These are phyloP conservation scores for Ctenochaetus hawaiiensis DNA, from an alignment of 2,797 vertebrate species.

Conservation along the genomic window DNA sequence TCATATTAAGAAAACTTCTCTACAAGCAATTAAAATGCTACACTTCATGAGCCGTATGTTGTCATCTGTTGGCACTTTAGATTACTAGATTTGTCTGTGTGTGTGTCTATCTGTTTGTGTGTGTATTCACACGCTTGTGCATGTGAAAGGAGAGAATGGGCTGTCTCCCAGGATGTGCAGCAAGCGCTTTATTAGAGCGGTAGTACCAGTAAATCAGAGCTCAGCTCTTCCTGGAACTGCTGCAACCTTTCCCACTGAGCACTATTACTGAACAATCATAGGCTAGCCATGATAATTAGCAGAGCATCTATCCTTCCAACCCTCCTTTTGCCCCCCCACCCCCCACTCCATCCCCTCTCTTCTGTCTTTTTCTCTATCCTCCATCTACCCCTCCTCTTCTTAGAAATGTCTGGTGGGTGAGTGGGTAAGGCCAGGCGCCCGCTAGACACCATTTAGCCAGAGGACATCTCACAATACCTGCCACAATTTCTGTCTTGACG, in stretches of 20 bases:
- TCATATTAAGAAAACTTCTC: constrained; percentile 45
- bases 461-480: constrained; percentile 60
- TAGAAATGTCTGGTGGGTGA: constrained; percentile 71
- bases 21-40: constrained; percentile 57
- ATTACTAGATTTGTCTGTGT: constrained; percentile 57
- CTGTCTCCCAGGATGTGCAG: constrained; percentile 88
- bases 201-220: constrained; percentile 92
- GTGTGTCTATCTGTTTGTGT: constrained; percentile 50
- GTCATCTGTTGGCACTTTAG: constrained; percentile 68
- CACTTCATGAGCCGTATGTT: constrained; percentile 60
- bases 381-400: constrained; percentile 65
- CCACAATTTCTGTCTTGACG: constrained; percentile 25
- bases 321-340: constrained; percentile 55
- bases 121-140: constrained; percentile 75
- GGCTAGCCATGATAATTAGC: constrained; percentile 91
- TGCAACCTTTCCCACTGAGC: constrained; percentile 91
- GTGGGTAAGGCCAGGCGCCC: constrained; percentile 61
- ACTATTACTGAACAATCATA: constrained; percentile 92
- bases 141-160: constrained; percentile 82
- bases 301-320: constrained; percentile 86
- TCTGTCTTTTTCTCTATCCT: constrained; percentile 64
- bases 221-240: constrained; percentile 90
- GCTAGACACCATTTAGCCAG: constrained; percentile 32
- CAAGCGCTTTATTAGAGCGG: constrained; percentile 88
- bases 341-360: constrained; percentile 39